phyloP scores from a whole-genome alignment of 2,888 invertebrate genomes.

The Cremastinae sp. region DNA sequence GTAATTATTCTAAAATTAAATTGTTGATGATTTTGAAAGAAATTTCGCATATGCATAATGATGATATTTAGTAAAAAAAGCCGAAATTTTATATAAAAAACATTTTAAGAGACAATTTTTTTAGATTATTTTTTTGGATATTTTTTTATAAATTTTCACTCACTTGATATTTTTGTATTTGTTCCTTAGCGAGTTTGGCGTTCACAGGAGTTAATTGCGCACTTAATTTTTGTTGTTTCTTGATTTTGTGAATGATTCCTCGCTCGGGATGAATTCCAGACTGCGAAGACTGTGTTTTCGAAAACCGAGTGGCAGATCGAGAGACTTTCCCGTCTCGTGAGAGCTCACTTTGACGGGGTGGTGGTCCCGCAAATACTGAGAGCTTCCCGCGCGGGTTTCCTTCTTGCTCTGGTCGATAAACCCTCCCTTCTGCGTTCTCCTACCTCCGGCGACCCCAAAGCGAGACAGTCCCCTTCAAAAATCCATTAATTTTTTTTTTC shows the following conservation, averaged over 20 bases:
- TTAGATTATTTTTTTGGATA: no score
- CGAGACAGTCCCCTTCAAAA: neutral
- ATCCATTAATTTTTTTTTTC: neutral
- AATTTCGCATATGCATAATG: neutral
- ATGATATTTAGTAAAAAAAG: neutral
- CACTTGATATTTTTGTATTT: constrained; percentile 47
- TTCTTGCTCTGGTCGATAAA: constrained; percentile 75
- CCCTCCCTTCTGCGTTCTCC: constrained; percentile 75
- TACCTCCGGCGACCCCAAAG: constrained; percentile 58
- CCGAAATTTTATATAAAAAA: no score
- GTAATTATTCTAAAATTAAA: neutral
- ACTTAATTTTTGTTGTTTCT: constrained; percentile 33
- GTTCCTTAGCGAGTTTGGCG: constrained; percentile 39
- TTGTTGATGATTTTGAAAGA: neutral
- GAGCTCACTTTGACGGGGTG: constrained; percentile 71
- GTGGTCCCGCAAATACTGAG: constrained; percentile 78
- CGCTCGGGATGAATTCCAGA: neutral
- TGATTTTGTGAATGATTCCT: neutral
- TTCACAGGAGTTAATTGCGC: constrained; percentile 41
- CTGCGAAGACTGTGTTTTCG: constrained; percentile 28
- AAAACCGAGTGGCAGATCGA: constrained; percentile 29
- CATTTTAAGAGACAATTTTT: neutral
- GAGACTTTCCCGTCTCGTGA: constrained; percentile 54
- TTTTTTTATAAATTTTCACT: constrained; percentile 20
- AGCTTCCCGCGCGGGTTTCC: constrained; percentile 67